Conservation (phyloP, 2,797 vertebrate species). For the Neopelma chrysocephalum region DNA sequence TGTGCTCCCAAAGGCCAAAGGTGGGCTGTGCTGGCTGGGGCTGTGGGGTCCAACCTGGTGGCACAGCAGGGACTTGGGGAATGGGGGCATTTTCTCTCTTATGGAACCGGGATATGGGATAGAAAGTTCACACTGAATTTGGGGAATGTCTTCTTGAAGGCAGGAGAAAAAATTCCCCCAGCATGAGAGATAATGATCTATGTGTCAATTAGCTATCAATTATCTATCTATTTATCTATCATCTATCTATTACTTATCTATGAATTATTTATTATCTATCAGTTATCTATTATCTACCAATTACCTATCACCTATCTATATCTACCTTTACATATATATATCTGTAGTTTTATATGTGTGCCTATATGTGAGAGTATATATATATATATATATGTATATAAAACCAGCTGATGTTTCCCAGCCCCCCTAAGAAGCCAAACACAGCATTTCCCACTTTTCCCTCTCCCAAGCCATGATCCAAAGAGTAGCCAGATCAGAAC, state of each 20-base stretch:
- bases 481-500: too few relatives aligned
- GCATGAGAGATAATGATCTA: neutral
- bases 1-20: neutral
- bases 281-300: neutral
- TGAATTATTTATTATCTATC: neutral
- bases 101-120: accelerated
- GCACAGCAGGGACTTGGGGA: accelerated
- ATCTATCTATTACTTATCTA: neutral
- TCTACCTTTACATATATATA: accelerated
- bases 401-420: accelerated
- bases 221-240: neutral
- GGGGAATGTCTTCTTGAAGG: neutral
- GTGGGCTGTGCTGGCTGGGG: neutral
- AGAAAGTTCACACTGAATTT: neutral
- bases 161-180: neutral
- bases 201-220: neutral
- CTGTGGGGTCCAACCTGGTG: neutral
- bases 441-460: accelerated
- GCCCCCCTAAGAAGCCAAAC: neutral
- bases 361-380: neutral
- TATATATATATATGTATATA: accelerated
- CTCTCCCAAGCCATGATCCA: accelerated
- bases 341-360: neutral
- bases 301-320: too few relatives aligned
- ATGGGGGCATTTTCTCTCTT: accelerated